These are phyloP conservation scores for Cryptocheilus praepositus DNA, from an alignment of 2,888 invertebrate species.

Conservation along the genomic window DNA sequence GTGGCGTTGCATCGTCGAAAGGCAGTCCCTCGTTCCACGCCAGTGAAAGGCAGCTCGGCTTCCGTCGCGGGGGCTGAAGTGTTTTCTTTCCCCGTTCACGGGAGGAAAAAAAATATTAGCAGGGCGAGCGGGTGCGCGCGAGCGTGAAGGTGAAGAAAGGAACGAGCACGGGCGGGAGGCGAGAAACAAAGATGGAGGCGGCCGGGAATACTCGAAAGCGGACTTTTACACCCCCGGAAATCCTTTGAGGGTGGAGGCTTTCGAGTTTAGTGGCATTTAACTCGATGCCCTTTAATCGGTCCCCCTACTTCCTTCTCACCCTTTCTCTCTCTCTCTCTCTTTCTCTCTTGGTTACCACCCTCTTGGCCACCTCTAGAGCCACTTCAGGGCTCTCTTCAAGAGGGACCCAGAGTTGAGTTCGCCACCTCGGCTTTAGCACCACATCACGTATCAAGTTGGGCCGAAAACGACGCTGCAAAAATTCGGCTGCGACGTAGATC, in stretches of 20 bases:
- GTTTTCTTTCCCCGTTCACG: no score
- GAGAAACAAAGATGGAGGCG: constrained; percentile 11
- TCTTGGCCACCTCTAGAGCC: constrained; percentile 9
- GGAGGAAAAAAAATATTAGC: constrained; percentile 14
- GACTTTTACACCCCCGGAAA: constrained; percentile 42
- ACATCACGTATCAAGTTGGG: not conserved
- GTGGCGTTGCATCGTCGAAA: not conserved
- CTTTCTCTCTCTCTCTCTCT: constrained; percentile 9
- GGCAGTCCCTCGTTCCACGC: not conserved
- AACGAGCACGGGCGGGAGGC: constrained; percentile 15
- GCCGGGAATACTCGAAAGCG: constrained; percentile 44
- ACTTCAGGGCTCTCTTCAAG: constrained; percentile 29
- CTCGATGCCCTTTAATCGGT: constrained; percentile 45
- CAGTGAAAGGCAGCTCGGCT: constrained; percentile 5
- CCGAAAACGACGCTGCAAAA: no score
- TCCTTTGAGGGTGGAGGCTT: constrained; percentile 47
- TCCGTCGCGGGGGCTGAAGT: not conserved
- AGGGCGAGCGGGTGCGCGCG: not conserved
- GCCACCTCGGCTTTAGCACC: constrained; percentile 15
- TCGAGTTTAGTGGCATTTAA: constrained; percentile 47
- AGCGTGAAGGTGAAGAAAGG: constrained; percentile 10
- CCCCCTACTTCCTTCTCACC: constrained; percentile 23
- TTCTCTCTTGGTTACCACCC: constrained; percentile 19
- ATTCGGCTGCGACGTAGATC: no score
- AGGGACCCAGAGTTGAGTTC: constrained; percentile 17